Conservation (phyloP, 1,140 invertebrate species). For the Drosophila auraria region DNA sequence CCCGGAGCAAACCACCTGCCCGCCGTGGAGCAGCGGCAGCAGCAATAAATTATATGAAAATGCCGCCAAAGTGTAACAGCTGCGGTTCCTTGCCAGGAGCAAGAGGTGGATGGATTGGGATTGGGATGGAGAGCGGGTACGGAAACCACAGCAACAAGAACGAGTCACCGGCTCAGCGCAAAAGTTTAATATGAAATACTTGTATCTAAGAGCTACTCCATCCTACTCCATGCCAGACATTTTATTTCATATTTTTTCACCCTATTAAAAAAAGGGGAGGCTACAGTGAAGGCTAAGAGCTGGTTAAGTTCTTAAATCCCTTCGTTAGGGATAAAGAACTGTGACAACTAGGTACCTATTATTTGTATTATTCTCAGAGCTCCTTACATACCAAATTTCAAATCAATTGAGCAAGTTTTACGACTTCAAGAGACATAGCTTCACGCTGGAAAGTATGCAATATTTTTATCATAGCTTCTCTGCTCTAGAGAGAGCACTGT, state of each 20-base stretch:
- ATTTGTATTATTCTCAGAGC: background rate
- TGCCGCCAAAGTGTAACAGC: constrained; percentile 80
- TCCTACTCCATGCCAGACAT: constrained; percentile 5
- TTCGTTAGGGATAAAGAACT: background rate
- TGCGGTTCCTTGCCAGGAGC: constrained; percentile 61
- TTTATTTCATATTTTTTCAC: constrained; percentile 53
- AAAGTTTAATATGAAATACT: constrained; percentile 52
- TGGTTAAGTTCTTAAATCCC: background rate
- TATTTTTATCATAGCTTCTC: background rate
- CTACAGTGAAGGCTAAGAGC: background rate
- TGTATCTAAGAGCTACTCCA: constrained; percentile 17
- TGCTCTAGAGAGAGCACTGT: background rate
- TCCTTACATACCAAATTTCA: no score
- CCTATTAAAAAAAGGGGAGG: constrained; percentile 11
- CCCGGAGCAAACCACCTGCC: constrained; percentile 31
- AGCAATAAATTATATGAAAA: constrained; percentile 82
- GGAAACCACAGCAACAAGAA: constrained; percentile 51
- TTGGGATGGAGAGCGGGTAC: background rate
- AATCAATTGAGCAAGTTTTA: background rate
- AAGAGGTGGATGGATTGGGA: constrained; percentile 17
- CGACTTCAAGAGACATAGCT: background rate
- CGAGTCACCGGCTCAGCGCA: constrained; percentile 41
- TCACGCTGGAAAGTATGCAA: background rate
- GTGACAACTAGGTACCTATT: no score
- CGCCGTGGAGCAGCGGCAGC: constrained; percentile 23